Evolutionary conservation across 2,888 invertebrate species (phyloP).

Genomic region (Dinocampus coccinellae): DNA sequence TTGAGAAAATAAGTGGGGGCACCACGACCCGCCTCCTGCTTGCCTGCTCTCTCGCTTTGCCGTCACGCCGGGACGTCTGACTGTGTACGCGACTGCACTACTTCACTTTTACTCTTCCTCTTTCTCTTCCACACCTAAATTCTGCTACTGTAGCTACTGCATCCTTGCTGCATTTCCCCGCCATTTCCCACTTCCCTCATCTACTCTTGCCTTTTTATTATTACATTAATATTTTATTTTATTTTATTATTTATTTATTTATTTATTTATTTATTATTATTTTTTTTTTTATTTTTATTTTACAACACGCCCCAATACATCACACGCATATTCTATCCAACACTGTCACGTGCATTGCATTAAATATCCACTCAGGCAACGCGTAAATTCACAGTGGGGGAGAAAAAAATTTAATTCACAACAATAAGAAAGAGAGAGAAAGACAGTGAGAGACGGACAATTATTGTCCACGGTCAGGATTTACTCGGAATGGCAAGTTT

Average conservation of each 20-base stretch:
- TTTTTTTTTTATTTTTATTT: too few species aligned
- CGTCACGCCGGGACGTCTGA: constrained; percentile 41
- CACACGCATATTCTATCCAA: too few species aligned
- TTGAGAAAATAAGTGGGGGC: constrained; percentile 27
- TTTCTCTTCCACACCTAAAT: constrained; percentile 1
- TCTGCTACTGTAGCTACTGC: constrained; percentile 14
- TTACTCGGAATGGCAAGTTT: too few species aligned
- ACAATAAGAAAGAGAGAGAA: too few species aligned
- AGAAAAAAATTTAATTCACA: too few species aligned
- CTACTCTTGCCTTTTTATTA: too few species aligned
- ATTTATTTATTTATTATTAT: neutral
- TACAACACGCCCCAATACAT: too few species aligned
- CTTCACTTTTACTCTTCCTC: constrained; percentile 26
- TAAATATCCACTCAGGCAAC: too few species aligned
- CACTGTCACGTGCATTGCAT: too few species aligned
- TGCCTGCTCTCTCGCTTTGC: constrained; percentile 39
- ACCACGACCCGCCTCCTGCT: constrained; percentile 44
- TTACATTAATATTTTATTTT: neutral
- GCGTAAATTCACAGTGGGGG: too few species aligned
- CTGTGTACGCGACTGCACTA: constrained; percentile 31
- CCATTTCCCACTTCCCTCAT: neutral
- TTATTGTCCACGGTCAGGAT: too few species aligned
- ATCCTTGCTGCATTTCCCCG: constrained; percentile 18
- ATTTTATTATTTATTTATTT: neutral
- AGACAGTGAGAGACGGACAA: too few species aligned